Base-by-base conservation (phyloP, 2,888 invertebrate species). In the Pterostichus madidus region DNA sequence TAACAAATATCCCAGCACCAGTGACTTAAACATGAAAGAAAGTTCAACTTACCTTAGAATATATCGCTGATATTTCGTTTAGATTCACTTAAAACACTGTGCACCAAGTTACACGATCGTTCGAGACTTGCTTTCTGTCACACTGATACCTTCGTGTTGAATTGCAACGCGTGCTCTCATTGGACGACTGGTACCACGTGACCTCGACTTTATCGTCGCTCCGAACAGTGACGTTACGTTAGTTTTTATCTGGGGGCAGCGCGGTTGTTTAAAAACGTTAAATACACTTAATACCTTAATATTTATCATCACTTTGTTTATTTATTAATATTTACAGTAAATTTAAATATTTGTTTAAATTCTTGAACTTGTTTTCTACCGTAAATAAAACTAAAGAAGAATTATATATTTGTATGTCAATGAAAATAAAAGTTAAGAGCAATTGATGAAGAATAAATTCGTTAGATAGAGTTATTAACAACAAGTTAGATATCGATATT, bases 41-140 rank as follows among this genome's bases (percentile, higher is more conserved):
- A 15, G 7, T n/a, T 13, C 13, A 39, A 78, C 78, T 78, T 78
- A 78, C 78, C 78, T 61, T 78, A 78, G 5, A 32, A 59, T 61
- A 44, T 61, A 56, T 59, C 17, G 78, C 15, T 32, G 56, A 13
- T 61, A 39, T 17, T 17, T 61, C 15, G 64, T 64, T 17, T 56
- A 56, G 13, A 56, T 5, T 61, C 32, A 32, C 64, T 49, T 49
- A 8, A 15, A 56, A 56, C 56, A 56, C 56, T 17, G 13, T 17
- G 13, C 56, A 56, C 56, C 10, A 6, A 13, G 17, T 56, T 17
- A 52, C 52, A 52, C 52, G 52, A n/a, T 8, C 13, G n/a, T 10
- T 2, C 3, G 0, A 6, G 17, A 24, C 24, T 59, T 11, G 11
- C 59, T 59, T 24, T 59, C 59, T 24, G 59, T 24, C 31, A 59